Evolutionary conservation across 2,888 invertebrate genomes (phyloP).

Genomic region (Diplazon laetatorius): DNA sequence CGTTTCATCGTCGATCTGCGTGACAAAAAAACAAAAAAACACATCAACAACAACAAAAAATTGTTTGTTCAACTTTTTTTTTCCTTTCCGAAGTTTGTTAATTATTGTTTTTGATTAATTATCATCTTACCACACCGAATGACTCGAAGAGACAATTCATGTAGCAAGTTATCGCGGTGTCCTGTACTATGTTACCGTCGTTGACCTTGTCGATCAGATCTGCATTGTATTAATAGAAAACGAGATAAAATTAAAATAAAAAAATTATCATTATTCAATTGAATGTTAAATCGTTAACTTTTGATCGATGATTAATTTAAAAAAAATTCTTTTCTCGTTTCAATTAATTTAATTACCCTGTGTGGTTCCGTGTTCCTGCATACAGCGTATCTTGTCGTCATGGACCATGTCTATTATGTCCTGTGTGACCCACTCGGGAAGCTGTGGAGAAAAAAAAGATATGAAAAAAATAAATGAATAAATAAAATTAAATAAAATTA

Average conservation of each 20-base stretch:
- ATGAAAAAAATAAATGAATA: neutral
- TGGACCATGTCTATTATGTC: conserved; percentile 77
- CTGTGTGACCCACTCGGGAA: conserved; percentile 75
- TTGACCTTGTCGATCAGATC: conserved; percentile 75
- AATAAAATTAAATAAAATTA: conserved; percentile 5
- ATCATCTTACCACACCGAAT: conserved; percentile 76
- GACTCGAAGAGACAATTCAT: conserved; percentile 78
- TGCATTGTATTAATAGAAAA: conserved; percentile 57
- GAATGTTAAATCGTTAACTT: neutral
- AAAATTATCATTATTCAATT: neutral
- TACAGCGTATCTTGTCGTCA: conserved; percentile 77
- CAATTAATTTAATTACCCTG: conserved; percentile 71
- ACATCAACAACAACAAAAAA: no score
- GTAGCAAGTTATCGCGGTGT: conserved; percentile 77
- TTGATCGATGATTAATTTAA: neutral
- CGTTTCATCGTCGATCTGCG: conserved; percentile 76
- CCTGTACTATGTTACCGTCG: conserved; percentile 70
- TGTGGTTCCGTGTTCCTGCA: conserved; percentile 77
- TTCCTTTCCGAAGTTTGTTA: no score
- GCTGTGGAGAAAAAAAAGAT: conserved; percentile 64
- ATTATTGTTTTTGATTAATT: neutral
- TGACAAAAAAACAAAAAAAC: conserved; percentile 2
- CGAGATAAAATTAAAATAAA: conserved; percentile 5
- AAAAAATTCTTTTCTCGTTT: conserved; percentile 19
- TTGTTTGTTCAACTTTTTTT: neutral